Conservation (phyloP, 2,888 invertebrate genomes). For the Micropterix aruncella region DNA sequence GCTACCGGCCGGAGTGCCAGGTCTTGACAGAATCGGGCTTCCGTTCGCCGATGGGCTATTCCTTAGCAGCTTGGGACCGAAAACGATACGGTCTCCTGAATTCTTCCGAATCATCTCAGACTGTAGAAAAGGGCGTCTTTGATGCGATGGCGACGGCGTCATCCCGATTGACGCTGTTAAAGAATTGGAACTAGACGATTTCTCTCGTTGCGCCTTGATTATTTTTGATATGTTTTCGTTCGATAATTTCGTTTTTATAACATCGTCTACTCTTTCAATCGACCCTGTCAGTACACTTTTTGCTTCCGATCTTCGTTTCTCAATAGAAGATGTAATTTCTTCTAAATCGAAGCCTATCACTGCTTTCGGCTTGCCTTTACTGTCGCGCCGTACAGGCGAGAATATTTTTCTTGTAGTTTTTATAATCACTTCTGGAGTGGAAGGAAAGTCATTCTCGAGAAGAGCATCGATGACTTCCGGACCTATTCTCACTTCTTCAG, state of each 20-base stretch:
- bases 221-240: slow-evolving; percentile 10
- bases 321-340: slow-evolving; percentile 20
- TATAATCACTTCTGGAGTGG: slow-evolving; percentile 54
- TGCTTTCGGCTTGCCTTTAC: slow-evolving; percentile 36
- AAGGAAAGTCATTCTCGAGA: slow-evolving; percentile 22
- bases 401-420: slow-evolving; percentile 72
- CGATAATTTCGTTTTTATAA: slow-evolving; percentile 4
- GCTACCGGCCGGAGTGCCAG: slow-evolving; percentile 9
- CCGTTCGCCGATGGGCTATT: slow-evolving; percentile 3
- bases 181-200: slow-evolving; percentile 1
- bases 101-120: slow-evolving; percentile 11
- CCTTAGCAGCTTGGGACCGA: slow-evolving; percentile 4
- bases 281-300: slow-evolving; percentile 12
- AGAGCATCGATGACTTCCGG: slow-evolving; percentile 20
- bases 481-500: slow-evolving; percentile 11
- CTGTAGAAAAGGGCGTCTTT: slow-evolving; percentile 2
- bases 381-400: slow-evolving; percentile 49
- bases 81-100: slow-evolving; percentile 10
- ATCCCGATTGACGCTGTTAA: not conserved
- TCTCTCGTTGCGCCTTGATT: slow-evolving; percentile 16
- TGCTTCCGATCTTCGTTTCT: slow-evolving; percentile 13
- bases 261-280: slow-evolving; percentile 17
- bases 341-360: slow-evolving; percentile 32
- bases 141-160: not conserved
- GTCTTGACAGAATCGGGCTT: slow-evolving; percentile 11